Evolutionary conservation across 1,140 invertebrate species (phyloP).

Genomic region (Eurosta solidaginis): DNA sequence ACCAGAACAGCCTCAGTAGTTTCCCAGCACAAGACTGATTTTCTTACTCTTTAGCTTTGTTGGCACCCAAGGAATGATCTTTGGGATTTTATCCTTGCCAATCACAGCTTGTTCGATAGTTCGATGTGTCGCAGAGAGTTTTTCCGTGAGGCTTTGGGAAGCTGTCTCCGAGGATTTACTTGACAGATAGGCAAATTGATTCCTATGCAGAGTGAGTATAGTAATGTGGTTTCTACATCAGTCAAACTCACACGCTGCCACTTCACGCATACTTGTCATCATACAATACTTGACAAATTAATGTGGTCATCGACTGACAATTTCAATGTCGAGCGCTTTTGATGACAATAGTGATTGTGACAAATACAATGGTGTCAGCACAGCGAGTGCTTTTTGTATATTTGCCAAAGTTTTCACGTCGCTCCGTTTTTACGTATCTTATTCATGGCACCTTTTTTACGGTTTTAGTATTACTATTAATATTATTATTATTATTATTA

Average conservation of each 20-base stretch:
- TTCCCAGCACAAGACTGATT: no score
- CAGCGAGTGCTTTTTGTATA: background rate
- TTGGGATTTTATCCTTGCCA: no score
- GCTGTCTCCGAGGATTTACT: no score
- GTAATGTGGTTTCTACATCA: background rate
- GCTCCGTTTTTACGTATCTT: background rate
- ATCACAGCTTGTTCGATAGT: no score
- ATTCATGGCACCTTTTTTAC: background rate
- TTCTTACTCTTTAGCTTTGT: no score
- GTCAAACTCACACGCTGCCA: background rate
- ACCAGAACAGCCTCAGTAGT: no score
- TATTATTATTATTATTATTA: background rate
- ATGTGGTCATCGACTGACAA: constrained; percentile 3
- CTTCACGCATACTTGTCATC: background rate
- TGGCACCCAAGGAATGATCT: no score
- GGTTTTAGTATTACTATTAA: background rate
- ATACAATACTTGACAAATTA: constrained; percentile 2
- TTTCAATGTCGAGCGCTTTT: background rate
- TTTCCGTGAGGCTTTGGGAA: no score
- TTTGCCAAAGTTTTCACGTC: background rate
- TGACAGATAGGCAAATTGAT: no score
- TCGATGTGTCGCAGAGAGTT: no score
- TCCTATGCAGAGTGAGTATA: no score
- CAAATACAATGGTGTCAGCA: background rate
- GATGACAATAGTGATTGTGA: background rate